These are phyloP conservation scores for Pluvialis apricaria DNA, from an alignment of 2,113 vertebrate species.

Conservation along the genomic window DNA sequence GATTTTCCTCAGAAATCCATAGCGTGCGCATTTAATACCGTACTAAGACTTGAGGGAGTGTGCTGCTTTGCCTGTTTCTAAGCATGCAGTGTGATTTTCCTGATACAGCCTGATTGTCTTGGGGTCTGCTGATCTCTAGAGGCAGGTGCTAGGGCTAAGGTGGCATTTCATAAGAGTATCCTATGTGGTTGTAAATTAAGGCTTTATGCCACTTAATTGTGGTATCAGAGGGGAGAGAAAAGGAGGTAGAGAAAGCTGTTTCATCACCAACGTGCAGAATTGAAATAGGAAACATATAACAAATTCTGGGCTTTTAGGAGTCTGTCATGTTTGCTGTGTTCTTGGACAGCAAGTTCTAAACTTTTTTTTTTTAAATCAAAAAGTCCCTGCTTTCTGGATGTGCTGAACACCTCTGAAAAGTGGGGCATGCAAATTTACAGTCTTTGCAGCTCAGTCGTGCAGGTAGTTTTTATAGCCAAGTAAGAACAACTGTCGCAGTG, in stretches of 20 bases:
- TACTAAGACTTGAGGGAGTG: background rate
- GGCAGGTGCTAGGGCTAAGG: background rate
- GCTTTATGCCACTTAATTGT: background rate
- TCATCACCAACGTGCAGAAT: background rate
- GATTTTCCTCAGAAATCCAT: background rate
- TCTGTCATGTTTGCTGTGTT: background rate
- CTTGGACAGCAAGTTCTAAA: background rate
- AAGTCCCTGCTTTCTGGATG: background rate
- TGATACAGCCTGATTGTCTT: background rate
- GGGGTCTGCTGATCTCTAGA: background rate
- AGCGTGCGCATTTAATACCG: background rate
- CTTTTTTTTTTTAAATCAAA: background rate
- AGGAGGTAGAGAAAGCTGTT: background rate
- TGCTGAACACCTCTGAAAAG: background rate
- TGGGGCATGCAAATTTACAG: background rate
- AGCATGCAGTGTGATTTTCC: background rate
- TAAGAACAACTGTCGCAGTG: background rate
- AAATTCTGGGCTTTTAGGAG: background rate
- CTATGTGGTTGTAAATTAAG: background rate
- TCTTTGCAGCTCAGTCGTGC: background rate
- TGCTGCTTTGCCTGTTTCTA: background rate
- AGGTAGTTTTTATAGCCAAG: background rate
- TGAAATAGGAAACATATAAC: background rate
- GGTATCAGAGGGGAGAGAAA: background rate
- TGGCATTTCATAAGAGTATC: background rate